A percentile compares a stretch with the other conserved stretches of the same genome.
These are phyloP conservation scores for Hemitrygon akajei DNA, from an alignment of 2,797 vertebrate species.

Conservation along the genomic window DNA sequence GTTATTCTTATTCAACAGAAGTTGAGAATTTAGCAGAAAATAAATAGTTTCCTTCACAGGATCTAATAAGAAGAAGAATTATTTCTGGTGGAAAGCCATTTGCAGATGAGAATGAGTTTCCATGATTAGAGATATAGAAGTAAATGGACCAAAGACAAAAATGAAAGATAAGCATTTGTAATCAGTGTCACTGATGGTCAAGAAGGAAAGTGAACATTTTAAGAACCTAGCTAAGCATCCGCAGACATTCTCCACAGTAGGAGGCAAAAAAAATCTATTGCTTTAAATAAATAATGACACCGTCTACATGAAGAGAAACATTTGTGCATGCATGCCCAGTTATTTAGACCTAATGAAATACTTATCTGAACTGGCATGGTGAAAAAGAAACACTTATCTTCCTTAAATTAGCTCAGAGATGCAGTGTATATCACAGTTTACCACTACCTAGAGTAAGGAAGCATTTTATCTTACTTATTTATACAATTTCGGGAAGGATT, in stretches of 20 bases:
- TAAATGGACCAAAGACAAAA: not conserved
- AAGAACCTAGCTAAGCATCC: not conserved
- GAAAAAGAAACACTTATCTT: not conserved
- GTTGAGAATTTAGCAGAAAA: not conserved
- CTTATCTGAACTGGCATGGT: not conserved
- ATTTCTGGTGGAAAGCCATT: not conserved
- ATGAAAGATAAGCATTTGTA: not conserved
- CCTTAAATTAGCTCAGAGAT: not conserved
- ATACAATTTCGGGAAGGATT: not conserved
- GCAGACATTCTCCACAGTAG: not conserved
- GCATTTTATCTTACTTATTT: not conserved
- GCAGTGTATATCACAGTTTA: not conserved
- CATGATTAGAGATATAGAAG: not conserved
- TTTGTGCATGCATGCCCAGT: not conserved
- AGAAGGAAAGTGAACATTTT: not conserved
- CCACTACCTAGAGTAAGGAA: not conserved
- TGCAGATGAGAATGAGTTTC: not conserved
- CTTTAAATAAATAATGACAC: not conserved
- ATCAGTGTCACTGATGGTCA: not conserved
- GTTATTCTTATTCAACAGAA: not conserved
- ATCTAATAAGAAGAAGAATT: no score
- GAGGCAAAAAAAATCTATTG: not conserved
- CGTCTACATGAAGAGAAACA: not conserved
- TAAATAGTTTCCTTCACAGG: not conserved
- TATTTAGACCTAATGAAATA: conserved; percentile 12